Evolutionary conservation across 2,888 invertebrate genomes (phyloP), one percentile per base, ranked within the genome.

Genomic region (Perizoma affinitatum): DNA sequence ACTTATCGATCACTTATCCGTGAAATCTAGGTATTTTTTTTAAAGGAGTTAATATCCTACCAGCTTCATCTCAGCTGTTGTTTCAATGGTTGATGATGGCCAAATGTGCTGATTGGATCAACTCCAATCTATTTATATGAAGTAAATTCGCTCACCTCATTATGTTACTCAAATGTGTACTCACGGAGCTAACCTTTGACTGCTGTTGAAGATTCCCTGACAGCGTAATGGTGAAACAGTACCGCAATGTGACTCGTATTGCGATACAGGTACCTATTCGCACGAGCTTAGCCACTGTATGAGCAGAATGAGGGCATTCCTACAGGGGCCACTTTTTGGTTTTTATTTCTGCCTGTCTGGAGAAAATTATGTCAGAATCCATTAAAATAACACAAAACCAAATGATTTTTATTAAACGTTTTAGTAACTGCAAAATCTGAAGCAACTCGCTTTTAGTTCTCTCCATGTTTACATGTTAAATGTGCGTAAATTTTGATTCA

Each of bases 1-100:
- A 45, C 45, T 45, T 7, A 7, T 33, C 2, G 22, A 22, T 45
- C 42, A 45, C 33, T 43, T 6, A 35, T n/a, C 35, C 1, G 9
- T 9, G 6, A 34, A 46, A 34, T 0, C 46, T 9, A 34, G 4
- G 4, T n/a, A 9, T 46, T 34, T 38, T 6, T n/a, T 38, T 4
- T 38, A 4, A 6, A 38, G 7, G 6, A 9, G 36, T 2, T 36
- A 35, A 65, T 61, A 67, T 70, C 48, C 83, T 90, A 92, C 91
- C 91, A 91, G 89, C 87, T 90, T 92, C 91, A 92, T 92, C 59
- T 83, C 70, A 88, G 89, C 85, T 87, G 88, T 87, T 78, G 76
- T 67, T 55, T 61, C 68, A 64, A 57, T 69, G 68, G 67, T 61
- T 78, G 83, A 84, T 84, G 82, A 73, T 76, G 72, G 77, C 76